Base-by-base conservation (phyloP, 1,140 invertebrate species). In the Coenobita brevimanus region DNA sequence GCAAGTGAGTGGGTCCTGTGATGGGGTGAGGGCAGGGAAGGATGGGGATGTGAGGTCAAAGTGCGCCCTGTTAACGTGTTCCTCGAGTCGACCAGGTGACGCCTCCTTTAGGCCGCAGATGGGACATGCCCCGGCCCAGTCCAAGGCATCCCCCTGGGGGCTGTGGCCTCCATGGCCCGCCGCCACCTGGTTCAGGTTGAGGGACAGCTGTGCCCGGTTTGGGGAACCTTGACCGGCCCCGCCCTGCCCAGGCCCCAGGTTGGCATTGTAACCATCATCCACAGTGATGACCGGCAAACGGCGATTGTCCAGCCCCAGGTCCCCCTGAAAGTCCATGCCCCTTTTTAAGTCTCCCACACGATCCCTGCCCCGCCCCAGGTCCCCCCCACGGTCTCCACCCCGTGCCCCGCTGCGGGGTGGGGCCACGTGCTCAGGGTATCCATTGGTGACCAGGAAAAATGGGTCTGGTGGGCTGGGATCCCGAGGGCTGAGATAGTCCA, bases 1-100 rank as follows among this genome's bases (percentile, higher is more conserved):
- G 92, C 96, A 97, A 85, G 93, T 93, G 82, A 94, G 75, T 43
- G 89, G 90, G 13, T 89, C 79, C 41, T 75, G 81, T 60, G 64
- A 62, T 21, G 75, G 90, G 6, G 88, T 90, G n/a, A 91, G 92
- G n/a, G 93, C 91, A 38, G 93, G 93, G 91, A 95, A 94, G 43
- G 95, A 95, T 50, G 96, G 95, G 78, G 96, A 97, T 24, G 96
- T 96, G 46, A 97, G 93, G 93, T 97, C 97, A 93, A 97, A 96
- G 92, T 98, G 97, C 91, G 95, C 94, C 60, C 94, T 92, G 92
- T 97, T 97, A 91, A 98, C 96, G 93, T 98, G 97, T 91, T 96
- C 96, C 92, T 97, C 95, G 71, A 97, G 93, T 90, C 95, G 94
- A 64, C 94, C 93, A 0, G 96, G 95, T 92, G 95, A 96, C 91